A percentile compares a stretch with the other conserved stretches of the same genome.
Conservation (phyloP, 1,140 invertebrate genomes). For the Drosophila trapezifrons region DNA sequence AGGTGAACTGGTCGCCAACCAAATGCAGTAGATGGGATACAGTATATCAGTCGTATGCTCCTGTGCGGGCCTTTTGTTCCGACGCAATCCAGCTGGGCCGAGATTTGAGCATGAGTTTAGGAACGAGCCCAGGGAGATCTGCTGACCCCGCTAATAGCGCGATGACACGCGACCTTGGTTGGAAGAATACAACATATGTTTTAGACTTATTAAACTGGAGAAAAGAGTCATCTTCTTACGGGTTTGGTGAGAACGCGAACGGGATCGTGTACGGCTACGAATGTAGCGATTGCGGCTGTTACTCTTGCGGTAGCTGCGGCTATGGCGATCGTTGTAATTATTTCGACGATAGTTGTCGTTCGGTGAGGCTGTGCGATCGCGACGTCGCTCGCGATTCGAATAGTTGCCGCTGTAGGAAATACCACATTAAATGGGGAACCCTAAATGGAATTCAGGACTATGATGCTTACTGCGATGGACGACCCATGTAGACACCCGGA, state of each 20-base stretch:
- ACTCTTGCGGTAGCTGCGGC: conserved; percentile 20
- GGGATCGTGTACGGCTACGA: conserved; percentile 50
- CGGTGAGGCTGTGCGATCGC: conserved; percentile 23
- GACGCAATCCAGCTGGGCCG: conserved; percentile 17
- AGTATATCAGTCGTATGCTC: conserved; percentile 40
- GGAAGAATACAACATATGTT: not conserved
- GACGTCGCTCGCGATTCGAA: conserved; percentile 30
- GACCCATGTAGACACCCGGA: conserved; percentile 98
- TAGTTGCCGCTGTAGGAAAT: not conserved
- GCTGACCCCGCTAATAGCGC: conserved; percentile 47
- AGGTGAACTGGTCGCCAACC: conserved; percentile 7
- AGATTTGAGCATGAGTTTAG: conserved; percentile 21
- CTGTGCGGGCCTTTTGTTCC: not conserved
- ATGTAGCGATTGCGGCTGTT: conserved; percentile 41
- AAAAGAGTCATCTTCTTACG: conserved; percentile 27
- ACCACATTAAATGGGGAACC: not conserved
- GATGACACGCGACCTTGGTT: conserved; percentile 26
- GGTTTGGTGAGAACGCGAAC: conserved; percentile 27
- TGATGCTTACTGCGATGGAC: conserved; percentile 88
- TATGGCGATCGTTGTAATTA: conserved; percentile 17
- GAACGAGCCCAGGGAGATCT: not conserved
- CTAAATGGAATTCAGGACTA: not conserved
- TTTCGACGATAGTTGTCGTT: conserved; percentile 6
- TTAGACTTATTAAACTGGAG: not conserved
- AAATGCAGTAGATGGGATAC: conserved; percentile 31